phyloP scores from a whole-genome alignment of 2,797 vertebrate species.

The Oophaga sylvatica region DNA sequence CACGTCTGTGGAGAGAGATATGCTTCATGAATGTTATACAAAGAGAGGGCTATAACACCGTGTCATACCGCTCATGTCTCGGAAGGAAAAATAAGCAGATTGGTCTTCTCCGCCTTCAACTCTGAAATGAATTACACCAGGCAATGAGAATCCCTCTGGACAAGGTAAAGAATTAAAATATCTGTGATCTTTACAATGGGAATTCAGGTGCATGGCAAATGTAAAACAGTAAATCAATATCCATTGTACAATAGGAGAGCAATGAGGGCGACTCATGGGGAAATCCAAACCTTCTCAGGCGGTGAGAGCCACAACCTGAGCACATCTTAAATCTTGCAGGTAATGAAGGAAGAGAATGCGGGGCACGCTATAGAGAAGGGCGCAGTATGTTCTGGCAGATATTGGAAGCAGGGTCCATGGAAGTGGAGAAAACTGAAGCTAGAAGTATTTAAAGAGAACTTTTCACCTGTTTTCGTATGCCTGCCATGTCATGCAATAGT shows the following conservation, averaged over 20 bases:
- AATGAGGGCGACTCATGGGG: background rate
- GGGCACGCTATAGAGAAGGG: background rate
- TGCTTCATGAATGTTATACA: background rate
- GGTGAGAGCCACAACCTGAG: background rate
- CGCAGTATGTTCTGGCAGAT: background rate
- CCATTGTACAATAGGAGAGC: conserved; percentile 6
- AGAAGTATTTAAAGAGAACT: background rate
- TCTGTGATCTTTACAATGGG: conserved; percentile 10
- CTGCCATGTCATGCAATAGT: no score
- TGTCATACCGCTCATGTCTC: background rate
- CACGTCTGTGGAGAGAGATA: background rate
- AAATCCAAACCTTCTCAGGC: background rate
- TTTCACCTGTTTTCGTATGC: no score
- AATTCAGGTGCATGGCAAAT: background rate
- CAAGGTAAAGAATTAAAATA: background rate
- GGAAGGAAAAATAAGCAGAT: background rate
- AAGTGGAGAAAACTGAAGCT: no score
- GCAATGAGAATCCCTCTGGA: background rate
- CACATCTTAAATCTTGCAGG: background rate
- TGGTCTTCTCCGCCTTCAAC: background rate
- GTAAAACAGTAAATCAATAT: conserved; percentile 18
- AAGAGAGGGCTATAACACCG: background rate
- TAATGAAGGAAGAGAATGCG: background rate
- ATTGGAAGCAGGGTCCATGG: background rate
- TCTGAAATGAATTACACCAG: background rate